Evolutionary conservation across 2,888 invertebrate genomes (phyloP).

Genomic region (Rambutsinella grinnellia): DNA sequence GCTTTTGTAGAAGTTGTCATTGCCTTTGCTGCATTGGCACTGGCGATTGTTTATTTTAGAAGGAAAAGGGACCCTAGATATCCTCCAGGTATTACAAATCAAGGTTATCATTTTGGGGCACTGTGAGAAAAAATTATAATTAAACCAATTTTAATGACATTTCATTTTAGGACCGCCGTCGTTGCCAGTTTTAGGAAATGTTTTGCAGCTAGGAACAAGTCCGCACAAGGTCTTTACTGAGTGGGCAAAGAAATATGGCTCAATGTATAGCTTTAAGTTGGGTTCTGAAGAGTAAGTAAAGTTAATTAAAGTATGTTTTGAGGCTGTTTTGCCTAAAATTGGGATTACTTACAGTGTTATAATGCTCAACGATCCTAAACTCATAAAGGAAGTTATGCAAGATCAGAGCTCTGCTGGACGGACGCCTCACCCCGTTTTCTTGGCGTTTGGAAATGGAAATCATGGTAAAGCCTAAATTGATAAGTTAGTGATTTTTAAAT

Average conservation of each 20-base stretch:
- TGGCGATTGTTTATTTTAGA: neutral
- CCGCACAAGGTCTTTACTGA: constrained; percentile 10
- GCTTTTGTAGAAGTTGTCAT: neutral
- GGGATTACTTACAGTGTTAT: constrained; percentile 10
- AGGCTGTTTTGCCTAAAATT: neutral
- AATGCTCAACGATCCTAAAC: constrained; percentile 28
- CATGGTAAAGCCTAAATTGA: too few species aligned
- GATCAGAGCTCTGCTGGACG: constrained; percentile 20
- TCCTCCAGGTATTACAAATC: constrained; percentile 22
- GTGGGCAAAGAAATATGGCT: constrained; percentile 18
- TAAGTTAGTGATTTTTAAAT: neutral
- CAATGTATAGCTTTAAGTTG: constrained; percentile 2
- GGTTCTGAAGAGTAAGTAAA: constrained; percentile 14
- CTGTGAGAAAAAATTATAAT: constrained; percentile 3
- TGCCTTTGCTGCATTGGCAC: neutral
- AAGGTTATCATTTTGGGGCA: neutral
- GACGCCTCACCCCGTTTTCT: constrained; percentile 14
- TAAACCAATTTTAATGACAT: too few species aligned
- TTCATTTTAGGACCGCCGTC: constrained; percentile 6
- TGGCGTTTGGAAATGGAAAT: constrained; percentile 14
- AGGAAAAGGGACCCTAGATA: constrained; percentile 24
- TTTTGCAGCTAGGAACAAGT: constrained; percentile 6
- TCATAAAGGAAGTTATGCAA: constrained; percentile 26
- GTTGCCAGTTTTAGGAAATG: constrained; percentile 20
- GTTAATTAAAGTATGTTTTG: neutral